These are phyloP conservation scores for Amphiprion ocellaris DNA, from an alignment of 2,113 vertebrate species.

Conservation along the genomic window DNA sequence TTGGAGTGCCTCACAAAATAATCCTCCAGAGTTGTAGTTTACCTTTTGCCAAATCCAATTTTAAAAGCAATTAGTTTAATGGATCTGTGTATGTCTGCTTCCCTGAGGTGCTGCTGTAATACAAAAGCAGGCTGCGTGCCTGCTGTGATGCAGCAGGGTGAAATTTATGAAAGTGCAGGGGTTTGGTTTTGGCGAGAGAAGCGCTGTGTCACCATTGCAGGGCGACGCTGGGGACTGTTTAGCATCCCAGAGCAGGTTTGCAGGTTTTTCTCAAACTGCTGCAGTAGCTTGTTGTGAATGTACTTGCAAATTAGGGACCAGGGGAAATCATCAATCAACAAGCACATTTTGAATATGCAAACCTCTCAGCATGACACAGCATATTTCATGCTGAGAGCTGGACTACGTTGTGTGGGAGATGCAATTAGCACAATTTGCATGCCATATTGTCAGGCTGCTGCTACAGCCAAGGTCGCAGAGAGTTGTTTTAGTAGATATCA, in stretches of 20 bases:
- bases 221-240: slow-evolving; percentile 40
- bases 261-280: slow-evolving; percentile 26
- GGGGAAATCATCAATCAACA: slow-evolving; percentile 19
- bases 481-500: not conserved
- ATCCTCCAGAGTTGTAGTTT: slow-evolving; percentile 6
- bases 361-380: slow-evolving; percentile 53
- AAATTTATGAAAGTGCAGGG: slow-evolving; percentile 73
- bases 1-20: slow-evolving; percentile 13
- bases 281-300: slow-evolving; percentile 38
- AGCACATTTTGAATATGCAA: slow-evolving; percentile 31
- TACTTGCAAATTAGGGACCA: slow-evolving; percentile 20
- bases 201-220: slow-evolving; percentile 74
- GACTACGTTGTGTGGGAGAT: not conserved
- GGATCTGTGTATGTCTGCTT: slow-evolving; percentile 8
- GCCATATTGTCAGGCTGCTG: not conserved
- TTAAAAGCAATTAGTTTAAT: slow-evolving; percentile 41
- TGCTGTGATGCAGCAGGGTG: slow-evolving; percentile 49
- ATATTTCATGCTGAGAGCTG: not conserved
- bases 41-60: slow-evolving; percentile 11
- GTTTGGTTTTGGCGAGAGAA: slow-evolving; percentile 62
- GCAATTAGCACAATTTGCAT: slow-evolving; percentile 13
- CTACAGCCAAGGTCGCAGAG: not conserved
- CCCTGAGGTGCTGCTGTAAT: slow-evolving; percentile 19
- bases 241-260: slow-evolving; percentile 47
- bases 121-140: slow-evolving; percentile 1